Evolutionary conservation across 2,113 vertebrate genomes (phyloP).

Genomic region (Leuciscus idus): DNA sequence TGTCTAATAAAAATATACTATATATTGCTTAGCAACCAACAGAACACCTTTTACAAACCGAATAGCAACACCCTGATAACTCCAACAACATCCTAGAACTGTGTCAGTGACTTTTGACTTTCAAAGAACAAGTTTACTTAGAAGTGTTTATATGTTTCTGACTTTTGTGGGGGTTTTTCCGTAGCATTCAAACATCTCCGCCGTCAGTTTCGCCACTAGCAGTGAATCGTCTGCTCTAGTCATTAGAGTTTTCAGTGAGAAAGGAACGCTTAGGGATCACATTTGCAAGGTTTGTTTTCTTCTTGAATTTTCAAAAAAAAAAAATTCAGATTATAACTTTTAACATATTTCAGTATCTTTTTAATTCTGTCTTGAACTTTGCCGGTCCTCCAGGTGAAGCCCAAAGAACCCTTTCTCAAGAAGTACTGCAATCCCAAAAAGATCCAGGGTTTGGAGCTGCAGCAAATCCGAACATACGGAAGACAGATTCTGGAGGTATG

Average conservation of each 20-base stretch:
- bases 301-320: neutral
- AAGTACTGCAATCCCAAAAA: constrained; percentile 97
- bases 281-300: constrained; percentile 88
- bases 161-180: neutral
- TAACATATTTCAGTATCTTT: neutral
- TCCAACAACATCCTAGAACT: neutral
- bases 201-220: constrained; percentile 87
- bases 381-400: constrained; percentile 82
- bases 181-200: constrained; percentile 89
- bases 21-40: neutral
- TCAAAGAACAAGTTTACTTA: neutral
- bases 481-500: constrained; percentile 94
- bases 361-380: neutral
- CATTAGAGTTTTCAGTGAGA: constrained; percentile 91
- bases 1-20: neutral
- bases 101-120: neutral
- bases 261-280: constrained; percentile 92
- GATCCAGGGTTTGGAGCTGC: constrained; percentile 91
- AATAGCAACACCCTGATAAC: neutral
- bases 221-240: constrained; percentile 91
- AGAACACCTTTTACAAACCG: neutral
- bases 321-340: neutral
- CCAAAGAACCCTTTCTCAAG: constrained; percentile 90
- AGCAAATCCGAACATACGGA: constrained; percentile 88
- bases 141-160: neutral